Percentiles rank a stretch among this genome's conserved stretches.
Conservation (phyloP, 2,113 vertebrate genomes). For the Carettochelys insculpta region DNA sequence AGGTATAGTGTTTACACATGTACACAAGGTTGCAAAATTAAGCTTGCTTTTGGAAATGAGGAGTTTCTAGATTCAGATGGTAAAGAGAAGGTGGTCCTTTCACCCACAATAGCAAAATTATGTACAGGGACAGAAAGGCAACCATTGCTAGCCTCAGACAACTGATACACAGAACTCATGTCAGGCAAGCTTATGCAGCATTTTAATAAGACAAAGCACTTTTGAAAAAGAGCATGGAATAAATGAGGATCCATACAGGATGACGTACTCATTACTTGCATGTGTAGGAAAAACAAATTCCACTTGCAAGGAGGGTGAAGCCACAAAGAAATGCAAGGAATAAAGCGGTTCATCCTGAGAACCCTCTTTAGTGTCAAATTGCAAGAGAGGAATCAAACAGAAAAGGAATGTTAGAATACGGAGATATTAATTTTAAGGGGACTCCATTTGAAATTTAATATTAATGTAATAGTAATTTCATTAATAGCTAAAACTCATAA, state of each 20-base stretch:
- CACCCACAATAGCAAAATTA: neutral
- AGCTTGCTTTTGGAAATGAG: neutral
- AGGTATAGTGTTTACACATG: neutral
- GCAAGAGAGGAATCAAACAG: neutral
- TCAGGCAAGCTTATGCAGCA: neutral
- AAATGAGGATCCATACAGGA: neutral
- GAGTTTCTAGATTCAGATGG: neutral
- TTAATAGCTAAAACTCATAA: neutral
- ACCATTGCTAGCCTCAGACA: neutral
- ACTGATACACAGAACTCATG: neutral
- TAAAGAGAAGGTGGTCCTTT: neutral
- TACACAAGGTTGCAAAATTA: neutral
- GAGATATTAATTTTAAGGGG: neutral
- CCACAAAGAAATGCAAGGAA: neutral
- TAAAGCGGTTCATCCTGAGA: neutral
- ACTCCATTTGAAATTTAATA: neutral
- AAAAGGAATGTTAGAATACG: neutral
- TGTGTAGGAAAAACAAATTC: rapidly evolving
- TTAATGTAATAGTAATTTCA: neutral
- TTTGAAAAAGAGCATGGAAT: neutral
- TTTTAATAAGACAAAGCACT: neutral
- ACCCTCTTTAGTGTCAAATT: neutral
- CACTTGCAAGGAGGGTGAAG: neutral
- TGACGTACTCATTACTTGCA: neutral
- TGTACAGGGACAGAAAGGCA: neutral